Conservation (phyloP, 1,140 invertebrate species). For the Hesperophylax magnus region DNA sequence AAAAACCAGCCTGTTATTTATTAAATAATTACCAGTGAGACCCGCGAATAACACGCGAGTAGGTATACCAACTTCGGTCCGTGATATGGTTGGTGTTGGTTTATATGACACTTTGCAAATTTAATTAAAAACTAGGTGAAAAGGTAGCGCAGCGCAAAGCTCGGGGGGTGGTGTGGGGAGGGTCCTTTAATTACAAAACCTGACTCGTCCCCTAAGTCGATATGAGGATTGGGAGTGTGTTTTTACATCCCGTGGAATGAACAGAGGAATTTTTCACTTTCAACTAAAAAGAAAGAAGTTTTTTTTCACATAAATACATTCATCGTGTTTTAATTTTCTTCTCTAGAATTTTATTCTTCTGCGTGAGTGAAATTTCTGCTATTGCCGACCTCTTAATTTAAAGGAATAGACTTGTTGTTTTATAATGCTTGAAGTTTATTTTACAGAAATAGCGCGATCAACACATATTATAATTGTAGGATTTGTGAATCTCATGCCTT, state of each 20-base stretch:
- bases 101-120: conserved; percentile 31
- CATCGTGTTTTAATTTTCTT: no score
- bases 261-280: no score
- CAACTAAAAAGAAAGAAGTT: no score
- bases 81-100: neutral
- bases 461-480: no score
- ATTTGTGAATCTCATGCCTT: no score
- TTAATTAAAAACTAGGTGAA: conserved; percentile 33
- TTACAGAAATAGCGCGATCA: no score
- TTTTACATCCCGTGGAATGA: neutral
- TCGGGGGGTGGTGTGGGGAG: conserved; percentile 1
- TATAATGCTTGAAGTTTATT: no score
- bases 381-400: no score
- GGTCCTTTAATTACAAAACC: conserved; percentile 1
- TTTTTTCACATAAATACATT: no score
- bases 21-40: conserved; percentile 1
- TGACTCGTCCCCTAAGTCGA: conserved; percentile 4
- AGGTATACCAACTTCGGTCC: neutral
- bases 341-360: no score
- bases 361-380: no score
- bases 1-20: neutral
- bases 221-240: neutral
- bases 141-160: conserved; percentile 1
- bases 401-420: no score
- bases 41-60: neutral